Conservation (phyloP, 2,888 invertebrate species). For the Sarcophaga subvicina region DNA sequence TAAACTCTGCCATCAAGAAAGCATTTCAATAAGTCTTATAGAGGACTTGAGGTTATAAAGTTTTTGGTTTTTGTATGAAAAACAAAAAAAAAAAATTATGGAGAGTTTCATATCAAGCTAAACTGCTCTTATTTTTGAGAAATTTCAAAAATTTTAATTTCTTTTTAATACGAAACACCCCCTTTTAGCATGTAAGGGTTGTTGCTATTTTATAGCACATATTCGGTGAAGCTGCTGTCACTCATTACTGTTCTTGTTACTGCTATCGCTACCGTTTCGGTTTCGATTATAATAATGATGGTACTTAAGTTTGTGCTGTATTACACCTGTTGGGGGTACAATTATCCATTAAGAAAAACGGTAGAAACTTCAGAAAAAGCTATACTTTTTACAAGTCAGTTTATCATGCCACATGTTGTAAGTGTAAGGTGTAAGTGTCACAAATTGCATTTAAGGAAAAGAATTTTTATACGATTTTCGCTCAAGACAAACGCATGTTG, state of each 20-base stretch:
- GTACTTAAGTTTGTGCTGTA: slow-evolving; percentile 19
- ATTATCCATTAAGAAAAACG: slow-evolving; percentile 11
- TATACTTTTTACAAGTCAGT: background rate
- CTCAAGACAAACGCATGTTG: background rate
- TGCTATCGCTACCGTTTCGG: background rate
- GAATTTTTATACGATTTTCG: too few species aligned
- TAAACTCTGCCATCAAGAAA: too few species aligned
- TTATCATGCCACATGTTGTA: background rate
- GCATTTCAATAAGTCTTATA: too few species aligned
- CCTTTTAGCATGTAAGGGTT: background rate
- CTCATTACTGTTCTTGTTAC: background rate
- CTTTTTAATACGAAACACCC: too few species aligned
- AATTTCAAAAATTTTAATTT: too few species aligned
- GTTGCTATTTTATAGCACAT: slow-evolving; percentile 8
- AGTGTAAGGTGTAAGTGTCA: background rate
- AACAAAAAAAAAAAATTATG: too few species aligned
- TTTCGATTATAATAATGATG: slow-evolving; percentile 13
- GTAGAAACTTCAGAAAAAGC: background rate
- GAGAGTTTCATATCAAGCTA: too few species aligned
- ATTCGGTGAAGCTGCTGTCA: background rate
- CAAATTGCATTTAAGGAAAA: background rate
- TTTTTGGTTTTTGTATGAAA: too few species aligned
- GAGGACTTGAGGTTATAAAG: too few species aligned
- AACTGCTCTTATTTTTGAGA: too few species aligned
- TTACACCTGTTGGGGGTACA: slow-evolving; percentile 30